Conservation (phyloP, 1,140 invertebrate species). For the Drosophila trapezifrons region DNA sequence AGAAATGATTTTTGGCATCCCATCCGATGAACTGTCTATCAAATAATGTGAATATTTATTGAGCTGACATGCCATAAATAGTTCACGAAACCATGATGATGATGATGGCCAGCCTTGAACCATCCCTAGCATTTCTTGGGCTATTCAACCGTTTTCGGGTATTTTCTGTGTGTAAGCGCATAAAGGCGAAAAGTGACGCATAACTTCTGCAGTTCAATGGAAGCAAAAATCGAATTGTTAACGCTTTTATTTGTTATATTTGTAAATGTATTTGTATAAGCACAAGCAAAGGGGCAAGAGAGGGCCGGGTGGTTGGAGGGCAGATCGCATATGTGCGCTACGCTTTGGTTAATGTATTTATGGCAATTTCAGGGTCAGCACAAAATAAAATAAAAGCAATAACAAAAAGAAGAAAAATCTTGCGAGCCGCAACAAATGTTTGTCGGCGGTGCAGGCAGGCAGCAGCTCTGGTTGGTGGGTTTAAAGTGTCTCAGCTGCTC, state of each 20-base stretch:
- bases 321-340: slow-evolving; percentile 60
- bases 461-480: slow-evolving; percentile 63
- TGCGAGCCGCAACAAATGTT: slow-evolving; percentile 68
- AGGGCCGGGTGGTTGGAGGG: slow-evolving; percentile 4
- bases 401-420: slow-evolving; percentile 53
- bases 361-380: slow-evolving; percentile 76
- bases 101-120: slow-evolving; percentile 33
- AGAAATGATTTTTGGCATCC: slow-evolving; percentile 13
- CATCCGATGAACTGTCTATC: slow-evolving; percentile 44
- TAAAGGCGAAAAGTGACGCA: slow-evolving; percentile 55
- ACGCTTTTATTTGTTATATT: slow-evolving; percentile 56
- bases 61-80: slow-evolving; percentile 34
- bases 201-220: slow-evolving; percentile 62
- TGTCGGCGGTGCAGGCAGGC: slow-evolving; percentile 57
- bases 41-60: slow-evolving; percentile 22
- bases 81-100: slow-evolving; percentile 22
- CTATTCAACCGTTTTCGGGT: slow-evolving; percentile 45
- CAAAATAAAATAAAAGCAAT: slow-evolving; percentile 33
- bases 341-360: slow-evolving; percentile 79
- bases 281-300: not conserved
- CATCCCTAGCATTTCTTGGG: slow-evolving; percentile 43
- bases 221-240: slow-evolving; percentile 64
- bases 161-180: slow-evolving; percentile 29
- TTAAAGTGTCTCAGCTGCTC: slow-evolving; percentile 78
- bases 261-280: slow-evolving; percentile 29